Evolutionary conservation across 1,140 invertebrate species (phyloP), one percentile per base, ranked within the genome.

Genomic region (Steinernema feltiae): DNA sequence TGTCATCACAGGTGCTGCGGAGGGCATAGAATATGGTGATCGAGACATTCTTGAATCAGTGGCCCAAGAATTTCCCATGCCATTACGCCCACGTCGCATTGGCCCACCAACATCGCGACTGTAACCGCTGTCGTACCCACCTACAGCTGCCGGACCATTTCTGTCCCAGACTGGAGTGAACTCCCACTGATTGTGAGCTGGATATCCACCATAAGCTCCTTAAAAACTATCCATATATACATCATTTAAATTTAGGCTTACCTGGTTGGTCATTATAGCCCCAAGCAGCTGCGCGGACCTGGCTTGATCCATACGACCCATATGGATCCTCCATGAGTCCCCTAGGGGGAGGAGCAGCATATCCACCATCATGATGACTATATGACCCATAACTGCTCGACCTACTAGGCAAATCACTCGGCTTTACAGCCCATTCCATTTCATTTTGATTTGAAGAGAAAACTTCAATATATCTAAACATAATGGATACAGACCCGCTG

Each of bases 391-490:
- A 73, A 12, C 72, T 41, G 30, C 72, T 48, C 71, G 72, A 31
- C 1, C 53, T 12, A 21, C 12, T 12, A n/a, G 53, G 53, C 53
- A 63, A 3, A 27, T 63, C 53, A 27, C 24, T 63, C 24, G 53
- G 53, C 24, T 63, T 63, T 3, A 63, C 24, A 3, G 53, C 53
- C 53, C 53, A 63, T 27, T 63, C 53, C 46, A 80, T 32, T 2
- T 80, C 79, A 3, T 32, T 29, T 17, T 79, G 48, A 1, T 46
- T 69, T 12, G 79, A 70, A 32, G 69, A 35, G 30, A 79, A 80
- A 15, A 80, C 78, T 32, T 80, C 79, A 32, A 80, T 80, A 48
- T 79, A 80, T 17, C 77, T 78, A 69, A 72, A 78, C 3, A 21
- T 1, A 48, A 31, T 27, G 21, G 18, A 7, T 76, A 7, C 1